A percentile compares a stretch with the other conserved stretches of the same genome.
phyloP scores from a whole-genome alignment of 2,113 vertebrate species.

The Tychaedon coryphoeus region DNA sequence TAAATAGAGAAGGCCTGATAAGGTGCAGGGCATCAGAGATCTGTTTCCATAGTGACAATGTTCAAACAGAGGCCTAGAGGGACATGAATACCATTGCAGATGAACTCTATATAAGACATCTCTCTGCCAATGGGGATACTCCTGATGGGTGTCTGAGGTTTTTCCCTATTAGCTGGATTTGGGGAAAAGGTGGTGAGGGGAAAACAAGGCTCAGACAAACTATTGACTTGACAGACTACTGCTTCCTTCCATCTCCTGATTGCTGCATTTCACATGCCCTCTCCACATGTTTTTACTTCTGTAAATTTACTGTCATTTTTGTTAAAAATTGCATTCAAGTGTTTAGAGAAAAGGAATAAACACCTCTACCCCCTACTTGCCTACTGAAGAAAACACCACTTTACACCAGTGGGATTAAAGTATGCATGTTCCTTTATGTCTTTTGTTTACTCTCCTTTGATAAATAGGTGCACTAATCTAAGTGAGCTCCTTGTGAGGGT shows the following conservation, averaged over 20 bases:
- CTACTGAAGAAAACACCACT: neutral
- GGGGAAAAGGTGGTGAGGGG: neutral
- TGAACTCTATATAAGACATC: constrained; percentile 9
- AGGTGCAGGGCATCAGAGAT: constrained; percentile 67
- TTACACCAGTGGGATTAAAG: neutral
- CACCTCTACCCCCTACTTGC: accelerated
- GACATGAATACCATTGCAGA: constrained; percentile 37
- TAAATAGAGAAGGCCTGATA: constrained; percentile 67
- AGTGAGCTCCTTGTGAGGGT: neutral
- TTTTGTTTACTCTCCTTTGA: neutral
- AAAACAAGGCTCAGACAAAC: neutral
- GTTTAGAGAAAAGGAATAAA: neutral
- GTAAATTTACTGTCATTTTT: neutral
- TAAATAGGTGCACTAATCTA: neutral
- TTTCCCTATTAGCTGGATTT: neutral
- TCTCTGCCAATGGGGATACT: neutral
- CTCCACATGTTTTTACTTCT: neutral
- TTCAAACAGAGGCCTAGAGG: constrained; percentile 60
- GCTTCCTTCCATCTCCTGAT: neutral
- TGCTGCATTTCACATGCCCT: neutral
- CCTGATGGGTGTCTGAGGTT: neutral
- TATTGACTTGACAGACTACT: neutral
- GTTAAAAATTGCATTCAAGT: neutral
- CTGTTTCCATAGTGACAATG: constrained; percentile 72
- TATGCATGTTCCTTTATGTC: neutral